phyloP scores from a whole-genome alignment of 2,888 invertebrate species.

The Hydrotaea cyrtoneurina region DNA sequence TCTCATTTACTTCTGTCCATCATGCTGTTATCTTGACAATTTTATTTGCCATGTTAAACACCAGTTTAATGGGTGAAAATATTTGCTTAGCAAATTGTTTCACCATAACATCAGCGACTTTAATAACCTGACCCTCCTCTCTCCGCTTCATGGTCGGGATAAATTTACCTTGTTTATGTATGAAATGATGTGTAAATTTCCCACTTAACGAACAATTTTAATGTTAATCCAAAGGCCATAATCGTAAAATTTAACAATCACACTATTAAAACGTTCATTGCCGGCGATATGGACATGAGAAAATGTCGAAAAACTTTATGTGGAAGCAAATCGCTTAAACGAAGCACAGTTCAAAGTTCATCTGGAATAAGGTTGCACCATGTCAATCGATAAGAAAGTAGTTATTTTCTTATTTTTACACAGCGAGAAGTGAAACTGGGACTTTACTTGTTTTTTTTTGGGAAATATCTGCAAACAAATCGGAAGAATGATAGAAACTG shows the following conservation, averaged over 20 bases:
- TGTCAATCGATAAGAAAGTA: constrained; percentile 24
- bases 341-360: constrained; percentile 13
- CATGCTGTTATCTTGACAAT: no score
- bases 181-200: background rate
- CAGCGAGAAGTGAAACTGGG: no score
- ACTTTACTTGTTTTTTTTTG: background rate
- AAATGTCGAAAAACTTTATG: background rate
- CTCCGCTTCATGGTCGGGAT: no score
- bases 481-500: background rate
- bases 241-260: background rate
- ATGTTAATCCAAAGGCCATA: background rate
- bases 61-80: no score
- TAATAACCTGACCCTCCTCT: no score
- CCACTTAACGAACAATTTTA: background rate
- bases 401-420: background rate
- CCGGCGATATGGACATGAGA: background rate
- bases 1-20: no score
- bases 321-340: background rate
- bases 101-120: no score
- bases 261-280: background rate
- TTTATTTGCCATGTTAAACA: no score
- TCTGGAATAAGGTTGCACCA: background rate
- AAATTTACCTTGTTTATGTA: background rate
- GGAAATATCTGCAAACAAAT: background rate
- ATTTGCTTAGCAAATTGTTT: no score